Evolutionary conservation across 1,140 invertebrate species (phyloP).

Genomic region (Ectropis grisescens): DNA sequence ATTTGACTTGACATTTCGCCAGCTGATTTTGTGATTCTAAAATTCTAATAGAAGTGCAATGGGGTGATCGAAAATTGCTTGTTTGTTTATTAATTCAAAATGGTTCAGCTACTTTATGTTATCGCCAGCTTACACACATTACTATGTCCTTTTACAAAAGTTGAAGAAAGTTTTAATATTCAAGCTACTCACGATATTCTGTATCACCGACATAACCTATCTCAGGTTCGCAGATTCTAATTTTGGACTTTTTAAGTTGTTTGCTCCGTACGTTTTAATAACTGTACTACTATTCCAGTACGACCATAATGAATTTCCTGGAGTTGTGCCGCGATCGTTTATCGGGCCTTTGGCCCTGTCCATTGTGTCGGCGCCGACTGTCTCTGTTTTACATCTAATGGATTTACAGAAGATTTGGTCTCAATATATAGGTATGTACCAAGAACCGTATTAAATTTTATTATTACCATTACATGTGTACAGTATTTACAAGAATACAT

Average conservation of each 20-base stretch:
- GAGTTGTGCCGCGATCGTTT: slow-evolving; percentile 97
- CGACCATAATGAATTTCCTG: slow-evolving; percentile 98
- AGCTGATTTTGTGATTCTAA: too few relatives aligned
- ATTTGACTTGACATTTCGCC: too few relatives aligned
- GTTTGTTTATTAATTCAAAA: slow-evolving; percentile 16
- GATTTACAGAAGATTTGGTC: slow-evolving; percentile 88
- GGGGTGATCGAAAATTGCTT: slow-evolving; percentile 18
- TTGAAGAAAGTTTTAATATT: slow-evolving; percentile 99
- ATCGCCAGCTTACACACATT: slow-evolving; percentile 84
- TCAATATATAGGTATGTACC: slow-evolving; percentile 89
- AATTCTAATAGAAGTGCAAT: too few relatives aligned
- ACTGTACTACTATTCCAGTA: slow-evolving; percentile 81
- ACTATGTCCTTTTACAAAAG: slow-evolving; percentile 97
- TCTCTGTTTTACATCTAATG: slow-evolving; percentile 77
- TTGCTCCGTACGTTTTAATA: slow-evolving; percentile 22
- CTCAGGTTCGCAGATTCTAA: slow-evolving; percentile 77
- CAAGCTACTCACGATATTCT: slow-evolving; percentile 98
- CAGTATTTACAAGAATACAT: too few relatives aligned
- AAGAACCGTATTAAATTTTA: too few relatives aligned
- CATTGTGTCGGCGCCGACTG: slow-evolving; percentile 82
- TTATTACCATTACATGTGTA: too few relatives aligned
- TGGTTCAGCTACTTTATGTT: slow-evolving; percentile 63
- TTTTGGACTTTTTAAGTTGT: slow-evolving; percentile 46
- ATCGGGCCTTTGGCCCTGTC: slow-evolving; percentile 92
- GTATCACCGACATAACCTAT: slow-evolving; percentile 87